Evolutionary conservation across 2,797 vertebrate genomes (phyloP).

Genomic region (Gambelia wislizenii): DNA sequence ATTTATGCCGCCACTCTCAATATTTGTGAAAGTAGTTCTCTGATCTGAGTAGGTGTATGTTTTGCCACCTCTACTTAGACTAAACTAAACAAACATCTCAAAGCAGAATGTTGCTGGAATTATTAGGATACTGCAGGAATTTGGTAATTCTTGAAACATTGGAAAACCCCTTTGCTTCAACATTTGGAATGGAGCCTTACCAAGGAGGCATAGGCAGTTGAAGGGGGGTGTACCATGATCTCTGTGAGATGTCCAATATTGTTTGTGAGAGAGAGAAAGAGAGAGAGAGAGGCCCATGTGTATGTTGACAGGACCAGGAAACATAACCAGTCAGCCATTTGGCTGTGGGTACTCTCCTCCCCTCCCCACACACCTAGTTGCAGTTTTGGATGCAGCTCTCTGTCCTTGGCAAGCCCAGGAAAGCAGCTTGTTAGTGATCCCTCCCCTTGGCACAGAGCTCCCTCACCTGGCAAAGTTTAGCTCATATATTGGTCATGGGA

Average conservation of each 20-base stretch:
- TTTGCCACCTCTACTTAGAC: not conserved
- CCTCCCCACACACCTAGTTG: not conserved
- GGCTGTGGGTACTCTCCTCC: not conserved
- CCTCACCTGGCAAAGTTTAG: constrained; percentile 25
- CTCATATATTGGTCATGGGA: not conserved
- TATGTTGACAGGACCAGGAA: not conserved
- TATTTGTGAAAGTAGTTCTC: not conserved
- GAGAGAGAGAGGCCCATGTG: not conserved
- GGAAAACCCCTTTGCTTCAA: not conserved
- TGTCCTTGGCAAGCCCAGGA: not conserved
- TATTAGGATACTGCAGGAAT: not conserved
- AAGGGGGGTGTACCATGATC: not conserved
- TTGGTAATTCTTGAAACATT: not conserved
- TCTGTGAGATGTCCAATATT: not conserved
- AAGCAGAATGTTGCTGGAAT: not conserved
- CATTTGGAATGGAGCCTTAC: not conserved
- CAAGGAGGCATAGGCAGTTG: not conserved
- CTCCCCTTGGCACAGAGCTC: constrained; percentile 16
- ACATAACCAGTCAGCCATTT: not conserved
- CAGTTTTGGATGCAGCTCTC: not conserved
- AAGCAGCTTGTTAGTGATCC: not conserved
- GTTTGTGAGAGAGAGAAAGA: no score
- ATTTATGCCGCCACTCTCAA: not conserved
- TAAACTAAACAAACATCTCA: not conserved
- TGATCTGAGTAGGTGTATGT: not conserved